Evolutionary conservation across 2,888 invertebrate genomes (phyloP), one percentile per base, ranked within the genome.

Genomic region (Amblyjoppa proteus): DNA sequence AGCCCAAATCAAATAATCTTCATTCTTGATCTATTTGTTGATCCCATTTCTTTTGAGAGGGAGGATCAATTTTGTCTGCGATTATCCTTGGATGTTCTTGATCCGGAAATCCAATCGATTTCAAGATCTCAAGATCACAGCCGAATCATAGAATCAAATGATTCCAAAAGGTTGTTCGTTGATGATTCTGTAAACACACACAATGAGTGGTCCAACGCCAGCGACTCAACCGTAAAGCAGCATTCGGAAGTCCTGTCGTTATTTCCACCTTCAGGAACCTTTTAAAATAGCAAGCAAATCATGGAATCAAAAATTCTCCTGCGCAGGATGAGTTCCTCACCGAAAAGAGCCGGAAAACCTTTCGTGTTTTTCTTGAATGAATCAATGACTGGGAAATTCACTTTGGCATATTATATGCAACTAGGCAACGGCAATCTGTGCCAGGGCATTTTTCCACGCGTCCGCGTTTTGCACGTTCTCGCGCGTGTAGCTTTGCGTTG

Each of bases 381-480:
- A 4, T 28, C 7, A 28, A 58, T 58, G 28, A 58, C 28, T 58
- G 58, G 58, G 58, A 58, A 58, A 58, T 25, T 11, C 11, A 28
- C 58, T 28, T 28, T 58, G 28, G 3, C 13, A 11, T 28, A 13
- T 13, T 20, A 20, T 69, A 45, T 25, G 45, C 16, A 38, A 58
- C 38, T 34, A 38, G 16, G 61, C 45, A 31, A n/a, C 7, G 4
- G 76, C 20, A 28, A 68, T 58, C 64, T 66, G 64, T 84, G 73
- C 61, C 77, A 61, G 51, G 11, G 53, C 25, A 74, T 64, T 71
- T 64, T 84, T 77, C 58, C 69, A 70, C 49, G 70, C 34, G 69
- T 78, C 45, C 69, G 71, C 38, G 71, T 66, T 80, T 84, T 38
- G 70, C 49, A 75, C 64, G 71, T 38, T 38, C n/a, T 13, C 69